These are phyloP conservation scores for Drosophila cognata DNA, from an alignment of 2,888 invertebrate species.

Conservation along the genomic window DNA sequence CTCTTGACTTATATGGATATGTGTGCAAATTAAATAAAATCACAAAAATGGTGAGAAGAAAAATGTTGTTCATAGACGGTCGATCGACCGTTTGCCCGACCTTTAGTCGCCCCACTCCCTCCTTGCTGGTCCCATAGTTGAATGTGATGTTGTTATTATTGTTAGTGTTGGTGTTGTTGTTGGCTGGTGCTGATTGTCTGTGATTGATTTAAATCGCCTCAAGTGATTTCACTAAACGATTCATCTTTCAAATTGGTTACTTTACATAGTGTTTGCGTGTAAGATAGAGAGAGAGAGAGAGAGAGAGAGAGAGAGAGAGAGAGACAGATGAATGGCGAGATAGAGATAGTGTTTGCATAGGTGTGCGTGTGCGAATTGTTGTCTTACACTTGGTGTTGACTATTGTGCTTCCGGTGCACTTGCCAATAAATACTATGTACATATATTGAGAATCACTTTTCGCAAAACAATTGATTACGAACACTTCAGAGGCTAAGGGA, in stretches of 20 bases:
- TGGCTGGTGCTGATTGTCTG: slow-evolving; percentile 71
- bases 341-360: slow-evolving; percentile 3
- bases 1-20: slow-evolving; percentile 51
- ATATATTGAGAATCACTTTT: slow-evolving; percentile 39
- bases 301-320: not conserved
- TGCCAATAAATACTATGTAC: slow-evolving; percentile 5
- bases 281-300: not conserved
- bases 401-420: slow-evolving; percentile 62
- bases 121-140: not conserved
- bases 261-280: slow-evolving; percentile 60
- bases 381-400: slow-evolving; percentile 52
- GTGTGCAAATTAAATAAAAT: slow-evolving; percentile 79
- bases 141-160: slow-evolving; percentile 8
- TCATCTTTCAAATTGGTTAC: slow-evolving; percentile 75
- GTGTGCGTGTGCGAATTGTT: slow-evolving; percentile 21
- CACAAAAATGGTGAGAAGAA: slow-evolving; percentile 57
- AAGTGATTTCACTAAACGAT: slow-evolving; percentile 79
- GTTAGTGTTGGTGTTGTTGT: slow-evolving; percentile 18
- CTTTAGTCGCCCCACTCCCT: not conserved
- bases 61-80: slow-evolving; percentile 48
- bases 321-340: not conserved
- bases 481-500: slow-evolving; percentile 9
- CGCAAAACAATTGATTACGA: slow-evolving; percentile 40
- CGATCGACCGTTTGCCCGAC: slow-evolving; percentile 18
- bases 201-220: slow-evolving; percentile 81